Evolutionary conservation across 2,113 vertebrate species (phyloP), one percentile per base, ranked within the genome.

Genomic region (Nipponia nippon): DNA sequence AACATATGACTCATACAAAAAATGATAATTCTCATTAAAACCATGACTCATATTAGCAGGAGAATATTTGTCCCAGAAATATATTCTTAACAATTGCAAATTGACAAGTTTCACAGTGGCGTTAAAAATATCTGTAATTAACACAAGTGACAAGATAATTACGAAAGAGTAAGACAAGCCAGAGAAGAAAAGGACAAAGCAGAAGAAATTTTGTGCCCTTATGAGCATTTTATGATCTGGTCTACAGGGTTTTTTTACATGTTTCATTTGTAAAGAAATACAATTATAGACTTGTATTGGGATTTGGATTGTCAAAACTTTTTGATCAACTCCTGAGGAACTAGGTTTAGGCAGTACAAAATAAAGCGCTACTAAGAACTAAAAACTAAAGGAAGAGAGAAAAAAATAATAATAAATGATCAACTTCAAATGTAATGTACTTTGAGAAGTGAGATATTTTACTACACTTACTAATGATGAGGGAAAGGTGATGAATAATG

Each of bases 1-100:
- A 92, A 76, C 6, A 34, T 42, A 89, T 92, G 71, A 94, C 32
- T 97, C 90, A 95, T 53, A 72, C 8, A 90, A 82, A 67, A 95
- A 94, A 67, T 38, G 16, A 14, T 67, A 87, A 91, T 83, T 91
- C 52, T 67, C 44, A 76, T 91, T 71, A 93, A 86, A 95, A 11
- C n/a, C 32, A 46, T 94, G 95, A 97, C 49, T 96, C 93, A 93
- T 50, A 69, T 58, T 70, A 97, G 61, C 76, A 95, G 75, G 40
- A 93, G 84, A 95, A 42, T 94, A 96, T 95, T 92, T 62, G 83
- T 83, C 93, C 83, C 96, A 96, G 76, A 94, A 94, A 97, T 81
- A 92, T 8, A 78, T 66, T 78, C 79, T 73, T 88, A 90, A 90
- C 72, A 93, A 92, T 63, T 67, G 63, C 69, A 94, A 94, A 95